Percentiles rank a stretch among this genome's conserved stretches.
These are phyloP conservation scores for Patiria miniata DNA, from an alignment of 35 echinoderm and acorn worm species.

Conservation along the genomic window DNA sequence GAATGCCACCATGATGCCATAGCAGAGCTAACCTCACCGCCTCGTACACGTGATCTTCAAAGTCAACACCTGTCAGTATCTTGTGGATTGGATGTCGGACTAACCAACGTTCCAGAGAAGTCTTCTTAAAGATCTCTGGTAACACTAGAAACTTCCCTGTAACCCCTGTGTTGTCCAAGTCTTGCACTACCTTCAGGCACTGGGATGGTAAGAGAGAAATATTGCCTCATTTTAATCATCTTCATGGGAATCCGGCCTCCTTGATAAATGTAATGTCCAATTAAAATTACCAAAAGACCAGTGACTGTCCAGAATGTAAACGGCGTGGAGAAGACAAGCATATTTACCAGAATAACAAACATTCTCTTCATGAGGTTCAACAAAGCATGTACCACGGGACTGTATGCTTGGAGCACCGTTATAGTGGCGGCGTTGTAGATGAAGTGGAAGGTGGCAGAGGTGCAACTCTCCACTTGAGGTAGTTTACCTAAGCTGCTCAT, in stretches of 20 bases:
- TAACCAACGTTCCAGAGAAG: background rate
- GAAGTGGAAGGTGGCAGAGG: background rate
- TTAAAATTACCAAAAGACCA: background rate
- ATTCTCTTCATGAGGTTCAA: background rate
- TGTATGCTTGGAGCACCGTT: background rate
- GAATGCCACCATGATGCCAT: background rate
- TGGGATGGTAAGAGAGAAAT: background rate
- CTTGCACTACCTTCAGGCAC: background rate
- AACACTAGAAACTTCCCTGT: background rate
- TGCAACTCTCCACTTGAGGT: background rate
- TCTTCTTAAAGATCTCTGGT: background rate
- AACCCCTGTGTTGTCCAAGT: background rate
- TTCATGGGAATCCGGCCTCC: background rate
- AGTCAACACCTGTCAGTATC: background rate
- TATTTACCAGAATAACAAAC: background rate
- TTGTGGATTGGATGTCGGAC: background rate
- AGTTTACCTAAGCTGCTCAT: background rate
- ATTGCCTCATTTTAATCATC: no score
- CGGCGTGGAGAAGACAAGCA: background rate
- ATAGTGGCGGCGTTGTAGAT: background rate
- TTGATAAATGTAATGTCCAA: background rate
- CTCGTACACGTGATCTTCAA: slow-evolving; percentile 1
- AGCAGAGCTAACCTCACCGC: background rate
- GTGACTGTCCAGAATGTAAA: background rate
- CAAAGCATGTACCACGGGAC: background rate